Base-by-base conservation (phyloP, 1,140 invertebrate species). In the Drosophila insularis region DNA sequence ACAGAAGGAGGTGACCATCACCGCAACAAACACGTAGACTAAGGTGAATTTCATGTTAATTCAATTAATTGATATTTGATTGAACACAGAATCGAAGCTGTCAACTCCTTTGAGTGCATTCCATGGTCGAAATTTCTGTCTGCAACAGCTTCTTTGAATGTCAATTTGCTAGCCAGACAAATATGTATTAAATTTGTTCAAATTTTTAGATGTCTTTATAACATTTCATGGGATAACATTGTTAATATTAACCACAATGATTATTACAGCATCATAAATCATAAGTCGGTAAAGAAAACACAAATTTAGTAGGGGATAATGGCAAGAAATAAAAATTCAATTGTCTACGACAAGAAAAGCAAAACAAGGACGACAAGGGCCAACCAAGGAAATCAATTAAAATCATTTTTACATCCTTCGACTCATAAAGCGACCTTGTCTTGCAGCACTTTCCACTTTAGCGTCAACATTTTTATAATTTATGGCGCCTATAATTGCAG, bases 401-500 rank as follows among this genome's bases (percentile, higher is more conserved):
- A 84, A 72, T 56, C 80, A 84, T 89, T 84, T 78, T 50, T 21
- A 19, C 17, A 6, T 46, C 43, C 43, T 50, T 4, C 43, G 53
- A 35, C 73, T 10, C 43, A n/a, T 32, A 4, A 17, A 17, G 6
- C 14, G 17, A 46, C 5, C 43, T 27, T 27, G 17, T 46, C 43
- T 46, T 46, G 43, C 43, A 46, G 21, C 31, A 35, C 54, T 77
- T 68, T 74, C 63, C 63, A 61, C 53, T 69, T 72, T 69, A 66
- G 62, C 71, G 75, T 56, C 69, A 71, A 71, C 68, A 72, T 84
- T 65, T 78, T 78, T 77, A 73, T 89, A 89, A 89, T 89, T 89
- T 89, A 89, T 89, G 74, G 74, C 84, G 84, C 70, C 80, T 84
- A 89, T 89, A 89, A 89, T 89, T 89, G 84, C 84, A 75, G 84